Conservation (phyloP, 2,797 vertebrate species). For the Clarias platycephalus region DNA sequence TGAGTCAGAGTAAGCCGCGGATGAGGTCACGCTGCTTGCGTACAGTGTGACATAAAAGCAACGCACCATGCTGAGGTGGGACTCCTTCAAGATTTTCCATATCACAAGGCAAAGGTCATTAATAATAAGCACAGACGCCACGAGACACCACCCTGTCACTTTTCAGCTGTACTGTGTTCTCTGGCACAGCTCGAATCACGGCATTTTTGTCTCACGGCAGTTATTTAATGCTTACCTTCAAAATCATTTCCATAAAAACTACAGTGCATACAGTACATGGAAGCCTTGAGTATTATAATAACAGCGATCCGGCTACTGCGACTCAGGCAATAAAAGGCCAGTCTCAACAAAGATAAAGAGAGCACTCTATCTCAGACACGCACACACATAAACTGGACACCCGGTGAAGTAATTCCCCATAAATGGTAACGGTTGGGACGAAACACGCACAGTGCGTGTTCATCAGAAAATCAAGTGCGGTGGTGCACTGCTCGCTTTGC, state of each 20-base stretch:
- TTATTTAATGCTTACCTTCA: background rate
- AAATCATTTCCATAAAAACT: background rate
- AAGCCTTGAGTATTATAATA: background rate
- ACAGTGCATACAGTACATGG: background rate
- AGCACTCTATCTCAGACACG: conserved; percentile 2
- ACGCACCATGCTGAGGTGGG: conserved; percentile 29
- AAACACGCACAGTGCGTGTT: background rate
- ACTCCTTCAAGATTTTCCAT: conserved; percentile 62
- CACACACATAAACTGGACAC: conserved; percentile 8
- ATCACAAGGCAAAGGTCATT: conserved; percentile 47
- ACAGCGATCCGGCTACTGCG: background rate
- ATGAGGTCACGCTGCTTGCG: conserved; percentile 47
- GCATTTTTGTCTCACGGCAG: background rate
- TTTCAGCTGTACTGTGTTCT: background rate
- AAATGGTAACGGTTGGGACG: conserved; percentile 35
- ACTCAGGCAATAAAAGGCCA: background rate
- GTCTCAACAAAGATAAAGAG: conserved; percentile 14
- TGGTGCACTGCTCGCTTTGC: conserved; percentile 2
- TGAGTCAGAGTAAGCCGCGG: conserved; percentile 57
- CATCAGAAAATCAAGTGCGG: background rate
- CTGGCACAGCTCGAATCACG: background rate
- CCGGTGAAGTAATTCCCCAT: conserved; percentile 38
- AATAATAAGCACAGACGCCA: background rate
- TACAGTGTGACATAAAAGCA: conserved; percentile 53
- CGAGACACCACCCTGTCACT: background rate